Base-by-base conservation (phyloP, 2,113 vertebrate genomes). In the Forbesichthys agassizii region DNA sequence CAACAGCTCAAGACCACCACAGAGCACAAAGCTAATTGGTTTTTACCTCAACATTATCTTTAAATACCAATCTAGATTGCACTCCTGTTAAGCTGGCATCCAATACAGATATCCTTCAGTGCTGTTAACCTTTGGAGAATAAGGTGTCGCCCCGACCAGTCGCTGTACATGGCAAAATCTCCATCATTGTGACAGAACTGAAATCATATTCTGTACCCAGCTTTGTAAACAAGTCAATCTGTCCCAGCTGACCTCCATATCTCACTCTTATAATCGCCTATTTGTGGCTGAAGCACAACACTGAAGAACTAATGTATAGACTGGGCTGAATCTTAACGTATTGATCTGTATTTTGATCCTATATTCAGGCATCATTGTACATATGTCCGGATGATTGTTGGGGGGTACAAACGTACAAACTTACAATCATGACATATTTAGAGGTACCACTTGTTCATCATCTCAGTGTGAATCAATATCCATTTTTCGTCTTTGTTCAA, bases 1-100 rank as follows among this genome's bases (percentile, higher is more conserved):
- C 84, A 84, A 74, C 79, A 72, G 73, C 36, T 5, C 0, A 20
- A 58, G 72, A 80, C 79, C 72, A 68, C 74, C 74, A 77, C 78
- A 75, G 83, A 84, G 73, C 79, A 81, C 78, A 79, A 74, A 87
- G 73, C 84, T 84, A 89, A 88, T 89, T 87, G 77, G 71, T 84
- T 90, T 89, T 81, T 77, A 64, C 73, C 58, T 83, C 53, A 72
- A 71, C 56, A 82, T 88, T 86, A 87, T 88, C 86, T 88, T 88
- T 85, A 86, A 89, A 89, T 89, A 84, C 83, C 85, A 84, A 84
- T 82, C 80, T 74, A 84, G 86, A 90, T 89, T 85, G 75, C 58
- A 55, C 58, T 80, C 61, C 67, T 62, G 64, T 79, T 83, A 83
- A 83, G 55, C 64, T 72, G 73, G 55, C 66, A 80, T 82, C 73